Conservation (phyloP, 2,888 invertebrate species). For the Thera britannica region DNA sequence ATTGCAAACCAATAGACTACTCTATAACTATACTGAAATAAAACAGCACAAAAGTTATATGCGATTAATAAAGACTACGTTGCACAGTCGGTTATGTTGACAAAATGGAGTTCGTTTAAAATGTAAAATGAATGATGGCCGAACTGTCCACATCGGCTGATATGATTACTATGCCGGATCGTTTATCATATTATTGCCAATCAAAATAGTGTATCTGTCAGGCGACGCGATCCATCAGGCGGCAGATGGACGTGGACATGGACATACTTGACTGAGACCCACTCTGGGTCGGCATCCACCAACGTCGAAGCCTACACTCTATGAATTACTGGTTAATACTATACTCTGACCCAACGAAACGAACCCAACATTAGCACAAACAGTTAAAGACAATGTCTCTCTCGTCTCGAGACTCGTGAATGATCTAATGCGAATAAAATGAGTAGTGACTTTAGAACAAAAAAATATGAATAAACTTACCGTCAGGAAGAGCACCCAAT, state of each 20-base stretch:
- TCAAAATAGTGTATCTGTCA: conserved; percentile 85
- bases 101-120: conserved; percentile 64
- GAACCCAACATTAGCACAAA: conserved; percentile 53
- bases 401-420: conserved; percentile 47
- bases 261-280: conserved; percentile 52
- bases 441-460: conserved; percentile 65
- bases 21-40: conserved; percentile 42
- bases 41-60: conserved; percentile 42
- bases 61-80: conserved; percentile 44
- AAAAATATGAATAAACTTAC: conserved; percentile 88
- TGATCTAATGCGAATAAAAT: conserved; percentile 65
- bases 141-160: conserved; percentile 71
- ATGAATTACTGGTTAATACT: conserved; percentile 62
- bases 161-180: conserved; percentile 77
- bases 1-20: conserved; percentile 40
- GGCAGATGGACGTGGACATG: conserved; percentile 62
- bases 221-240: conserved; percentile 77
- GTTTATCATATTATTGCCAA: conserved; percentile 83
- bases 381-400: conserved; percentile 36
- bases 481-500: conserved; percentile 98
- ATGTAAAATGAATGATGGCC: conserved; percentile 75
- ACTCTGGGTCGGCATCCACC: conserved; percentile 48
- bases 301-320: conserved; percentile 55
- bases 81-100: conserved; percentile 61
- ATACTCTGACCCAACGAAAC: conserved; percentile 37